Evolutionary conservation across 2,113 vertebrate species (phyloP), one percentile per base, ranked within the genome.

Genomic region (Philantomba maxwellii): DNA sequence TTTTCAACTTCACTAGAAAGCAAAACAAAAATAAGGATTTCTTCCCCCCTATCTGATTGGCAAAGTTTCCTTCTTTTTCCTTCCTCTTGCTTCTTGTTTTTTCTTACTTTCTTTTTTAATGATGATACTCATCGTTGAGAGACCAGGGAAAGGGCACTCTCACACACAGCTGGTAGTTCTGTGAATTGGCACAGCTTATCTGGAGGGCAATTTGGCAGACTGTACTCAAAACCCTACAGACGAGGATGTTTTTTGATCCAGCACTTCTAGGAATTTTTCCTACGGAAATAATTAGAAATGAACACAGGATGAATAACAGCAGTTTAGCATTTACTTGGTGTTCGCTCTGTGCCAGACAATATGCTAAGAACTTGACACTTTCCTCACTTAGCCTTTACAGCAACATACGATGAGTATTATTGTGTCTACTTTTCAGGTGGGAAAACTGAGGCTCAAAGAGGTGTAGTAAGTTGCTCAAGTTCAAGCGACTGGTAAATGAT

Each of bases 141-240:
- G 43, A 83, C n/a, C 64, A 47, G 80, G 43, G 21, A 92, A 89
- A 93, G 94, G 87, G 25, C 36, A 51, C 19, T 58, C 73, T 73
- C 53, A 43, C 12, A 45, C 30, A 9, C 96, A 95, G 97, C 95
- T 95, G 95, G 80, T 93, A 94, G 75, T 86, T 93, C 87, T 96
- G 66, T 43, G 92, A 96, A 77, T 64, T 97, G 97, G 95, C 97
- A 94, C 75, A 57, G 92, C 51, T 85, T 93, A 78, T 94, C 97
- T 86, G 96, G 93, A 98, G 98, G 98, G 93, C 96, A 96, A 66
- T 97, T 96, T 97, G 96, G 96, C 98, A 97, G 95, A 73, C 91
- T 95, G 64, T 88, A 47, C 81, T 80, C 36, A 77, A 96, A 94
- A 64, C 23, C 62, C 89, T 77, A 73, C 97, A 95, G 80, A 96